phyloP scores from a whole-genome alignment of 2,113 vertebrate species.

The Ahaetulla prasina region DNA sequence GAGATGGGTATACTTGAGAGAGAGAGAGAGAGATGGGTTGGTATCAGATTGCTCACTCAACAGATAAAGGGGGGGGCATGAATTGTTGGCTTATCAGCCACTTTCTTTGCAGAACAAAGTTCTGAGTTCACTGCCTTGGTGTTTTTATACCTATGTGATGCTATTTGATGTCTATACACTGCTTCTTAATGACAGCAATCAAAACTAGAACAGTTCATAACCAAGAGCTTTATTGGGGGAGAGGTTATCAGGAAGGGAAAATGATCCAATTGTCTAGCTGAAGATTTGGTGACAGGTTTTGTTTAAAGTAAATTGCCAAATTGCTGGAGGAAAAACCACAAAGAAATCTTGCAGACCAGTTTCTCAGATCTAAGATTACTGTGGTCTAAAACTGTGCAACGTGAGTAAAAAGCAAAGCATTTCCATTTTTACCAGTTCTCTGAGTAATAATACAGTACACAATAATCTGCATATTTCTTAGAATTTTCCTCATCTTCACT shows the following conservation, averaged over 20 bases:
- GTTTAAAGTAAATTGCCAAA: neutral
- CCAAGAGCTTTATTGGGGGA: neutral
- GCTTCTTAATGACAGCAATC: neutral
- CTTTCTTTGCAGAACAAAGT: neutral
- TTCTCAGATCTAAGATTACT: neutral
- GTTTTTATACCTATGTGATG: neutral
- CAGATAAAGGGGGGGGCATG: neutral
- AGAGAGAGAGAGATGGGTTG: neutral
- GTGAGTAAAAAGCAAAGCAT: neutral
- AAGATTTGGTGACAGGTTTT: neutral
- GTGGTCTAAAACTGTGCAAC: neutral
- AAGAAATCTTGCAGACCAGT: neutral
- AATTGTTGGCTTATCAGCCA: neutral
- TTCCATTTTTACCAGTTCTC: neutral
- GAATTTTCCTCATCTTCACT: neutral
- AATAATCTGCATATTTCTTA: neutral
- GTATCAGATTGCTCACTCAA: neutral
- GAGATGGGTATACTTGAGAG: neutral
- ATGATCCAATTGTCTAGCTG: neutral
- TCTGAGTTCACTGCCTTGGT: neutral
- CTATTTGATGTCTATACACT: neutral
- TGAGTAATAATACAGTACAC: neutral
- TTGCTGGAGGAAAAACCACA: neutral
- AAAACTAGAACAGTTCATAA: neutral
- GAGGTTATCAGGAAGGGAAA: neutral